phyloP scores from a whole-genome alignment of 1,140 invertebrate genomes.

The Homalodisca vitripennis region DNA sequence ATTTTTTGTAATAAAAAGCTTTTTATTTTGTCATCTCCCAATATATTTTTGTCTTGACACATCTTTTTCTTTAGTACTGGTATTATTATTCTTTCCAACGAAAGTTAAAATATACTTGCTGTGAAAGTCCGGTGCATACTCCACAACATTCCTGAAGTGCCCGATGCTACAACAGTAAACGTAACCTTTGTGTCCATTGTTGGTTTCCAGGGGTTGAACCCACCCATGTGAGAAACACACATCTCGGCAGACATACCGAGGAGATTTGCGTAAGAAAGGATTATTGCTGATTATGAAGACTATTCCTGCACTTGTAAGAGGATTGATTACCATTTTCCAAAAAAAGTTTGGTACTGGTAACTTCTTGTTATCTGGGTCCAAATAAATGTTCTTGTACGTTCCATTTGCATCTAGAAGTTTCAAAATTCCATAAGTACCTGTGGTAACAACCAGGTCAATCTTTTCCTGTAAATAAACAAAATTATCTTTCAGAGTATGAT shows the following conservation, averaged over 20 bases:
- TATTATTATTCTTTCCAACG: neutral
- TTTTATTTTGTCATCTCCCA: no score
- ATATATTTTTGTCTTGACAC: no score
- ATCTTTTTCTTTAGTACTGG: no score
- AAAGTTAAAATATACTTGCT: slow-evolving; percentile 4
- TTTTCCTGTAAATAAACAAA: slow-evolving; percentile 29
- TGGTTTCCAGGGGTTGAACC: slow-evolving; percentile 19
- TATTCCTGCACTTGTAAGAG: slow-evolving; percentile 31
- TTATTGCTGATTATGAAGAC: slow-evolving; percentile 39
- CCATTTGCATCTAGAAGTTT: slow-evolving; percentile 26
- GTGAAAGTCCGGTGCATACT: neutral
- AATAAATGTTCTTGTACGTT: slow-evolving; percentile 29
- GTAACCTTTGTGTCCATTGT: slow-evolving; percentile 30
- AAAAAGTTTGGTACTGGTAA: slow-evolving; percentile 38
- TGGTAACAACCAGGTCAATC: slow-evolving; percentile 36
- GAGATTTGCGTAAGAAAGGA: slow-evolving; percentile 30
- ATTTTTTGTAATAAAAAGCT: no score
- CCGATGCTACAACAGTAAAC: slow-evolving; percentile 34
- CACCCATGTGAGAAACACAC: slow-evolving; percentile 35
- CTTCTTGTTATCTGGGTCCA: slow-evolving; percentile 29
- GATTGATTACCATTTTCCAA: slow-evolving; percentile 38
- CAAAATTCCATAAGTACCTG: slow-evolving; percentile 38
- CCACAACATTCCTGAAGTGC: slow-evolving; percentile 9
- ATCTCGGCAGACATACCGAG: slow-evolving; percentile 33
- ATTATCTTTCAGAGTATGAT: no score